Evolutionary conservation across 2,888 invertebrate genomes (phyloP).

Genomic region (Blastobasis adustella): DNA sequence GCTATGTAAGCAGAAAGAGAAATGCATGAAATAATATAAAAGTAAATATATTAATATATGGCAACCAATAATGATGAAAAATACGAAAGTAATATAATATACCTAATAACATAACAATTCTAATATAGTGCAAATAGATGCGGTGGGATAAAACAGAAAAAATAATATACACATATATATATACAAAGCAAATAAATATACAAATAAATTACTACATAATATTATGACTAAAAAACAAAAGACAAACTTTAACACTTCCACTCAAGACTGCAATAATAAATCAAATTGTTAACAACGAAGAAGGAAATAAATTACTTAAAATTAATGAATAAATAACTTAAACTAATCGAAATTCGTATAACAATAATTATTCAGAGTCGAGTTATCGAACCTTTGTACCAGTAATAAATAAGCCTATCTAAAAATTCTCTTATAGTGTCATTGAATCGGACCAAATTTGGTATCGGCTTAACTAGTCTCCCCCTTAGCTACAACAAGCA

Average conservation of each 20-base stretch:
- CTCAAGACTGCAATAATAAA: conserved; percentile 36
- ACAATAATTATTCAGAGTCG: conserved; percentile 1
- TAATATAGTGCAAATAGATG: background rate
- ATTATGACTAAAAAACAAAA: conserved; percentile 2
- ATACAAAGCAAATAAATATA: conserved; percentile 1
- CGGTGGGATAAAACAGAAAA: background rate
- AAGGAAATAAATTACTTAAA: conserved; percentile 30
- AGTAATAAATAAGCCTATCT: background rate
- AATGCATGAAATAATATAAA: background rate
- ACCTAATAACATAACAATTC: background rate
- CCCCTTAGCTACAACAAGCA: too few species aligned
- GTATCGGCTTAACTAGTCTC: too few species aligned
- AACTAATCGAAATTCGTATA: conserved; percentile 1
- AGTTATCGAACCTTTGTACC: background rate
- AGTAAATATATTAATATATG: background rate
- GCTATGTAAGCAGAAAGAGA: background rate
- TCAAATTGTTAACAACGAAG: conserved; percentile 25
- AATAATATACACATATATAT: conserved; percentile 2
- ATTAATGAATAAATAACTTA: conserved; percentile 14
- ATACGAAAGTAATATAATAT: too few species aligned
- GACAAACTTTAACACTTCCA: conserved; percentile 34
- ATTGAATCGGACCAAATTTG: too few species aligned
- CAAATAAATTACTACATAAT: conserved; percentile 2
- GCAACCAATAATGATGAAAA: background rate
- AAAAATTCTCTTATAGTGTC: too few species aligned